phyloP scores from a whole-genome alignment of 2,113 vertebrate species.

The Manacus vitellinus region DNA sequence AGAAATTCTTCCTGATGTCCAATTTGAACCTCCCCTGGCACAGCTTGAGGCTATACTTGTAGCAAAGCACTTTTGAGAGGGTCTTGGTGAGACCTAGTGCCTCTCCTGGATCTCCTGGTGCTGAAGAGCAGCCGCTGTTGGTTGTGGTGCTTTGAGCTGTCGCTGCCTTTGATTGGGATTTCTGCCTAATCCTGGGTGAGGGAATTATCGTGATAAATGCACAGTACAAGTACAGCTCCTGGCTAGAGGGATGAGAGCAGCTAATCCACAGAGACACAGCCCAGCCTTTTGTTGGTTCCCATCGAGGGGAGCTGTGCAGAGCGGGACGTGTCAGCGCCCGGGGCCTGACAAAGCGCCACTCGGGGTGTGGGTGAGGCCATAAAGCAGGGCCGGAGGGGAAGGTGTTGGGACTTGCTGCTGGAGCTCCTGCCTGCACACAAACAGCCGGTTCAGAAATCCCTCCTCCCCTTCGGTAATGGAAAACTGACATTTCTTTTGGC shows the following conservation, averaged over 20 bases:
- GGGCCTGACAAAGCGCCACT: conserved; percentile 19
- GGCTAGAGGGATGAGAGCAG: not conserved
- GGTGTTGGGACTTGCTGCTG: conserved; percentile 50
- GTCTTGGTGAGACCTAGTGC: rapidly evolving
- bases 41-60: not conserved
- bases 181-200: not conserved
- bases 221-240: not conserved
- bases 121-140: rapidly evolving
- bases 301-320: not conserved
- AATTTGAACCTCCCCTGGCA: not conserved
- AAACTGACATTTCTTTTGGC: not conserved
- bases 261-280: conserved; percentile 11
- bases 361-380: not conserved
- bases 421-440: not conserved
- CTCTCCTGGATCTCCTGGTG: rapidly evolving
- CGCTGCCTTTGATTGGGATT: not conserved
- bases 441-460: not conserved
- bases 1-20: not conserved
- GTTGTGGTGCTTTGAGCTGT: not conserved
- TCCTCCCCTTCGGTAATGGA: not conserved
- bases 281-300: not conserved
- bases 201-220: not conserved
- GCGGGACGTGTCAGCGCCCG: not conserved
- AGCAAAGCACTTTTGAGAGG: not conserved
- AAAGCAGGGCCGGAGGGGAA: not conserved